phyloP scores from a whole-genome alignment of 2,888 invertebrate genomes.

The Napeogenes inachia region DNA sequence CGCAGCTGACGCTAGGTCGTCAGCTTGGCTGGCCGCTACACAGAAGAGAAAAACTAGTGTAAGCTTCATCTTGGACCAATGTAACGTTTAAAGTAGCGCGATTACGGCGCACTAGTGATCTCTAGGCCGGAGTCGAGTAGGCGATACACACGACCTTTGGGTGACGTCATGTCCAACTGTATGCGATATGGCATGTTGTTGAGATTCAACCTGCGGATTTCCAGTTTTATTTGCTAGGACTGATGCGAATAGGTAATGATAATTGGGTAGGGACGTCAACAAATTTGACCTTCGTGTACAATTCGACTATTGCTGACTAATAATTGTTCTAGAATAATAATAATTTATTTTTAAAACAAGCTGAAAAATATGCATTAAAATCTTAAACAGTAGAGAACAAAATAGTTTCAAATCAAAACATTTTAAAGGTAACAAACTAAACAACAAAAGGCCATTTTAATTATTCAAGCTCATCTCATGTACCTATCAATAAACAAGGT shows the following conservation, averaged over 20 bases:
- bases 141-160: constrained; percentile 66
- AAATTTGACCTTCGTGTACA: constrained; percentile 48
- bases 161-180: constrained; percentile 62
- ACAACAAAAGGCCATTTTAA: too few species aligned
- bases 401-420: too few species aligned
- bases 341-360: too few species aligned
- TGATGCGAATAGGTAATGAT: constrained; percentile 38
- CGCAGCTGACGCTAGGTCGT: constrained; percentile 63
- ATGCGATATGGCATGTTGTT: constrained; percentile 53
- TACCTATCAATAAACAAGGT: too few species aligned
- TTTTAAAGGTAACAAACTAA: too few species aligned
- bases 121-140: constrained; percentile 46
- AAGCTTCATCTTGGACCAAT: constrained; percentile 54
- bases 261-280: constrained; percentile 38
- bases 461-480: too few species aligned
- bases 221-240: constrained; percentile 58
- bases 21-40: constrained; percentile 51
- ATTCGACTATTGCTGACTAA: constrained; percentile 8
- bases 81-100: constrained; percentile 58
- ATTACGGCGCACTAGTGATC: constrained; percentile 69
- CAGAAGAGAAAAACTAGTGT: constrained; percentile 49
- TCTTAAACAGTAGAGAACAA: too few species aligned
- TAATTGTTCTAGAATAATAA: too few species aligned
- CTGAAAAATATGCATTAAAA: too few species aligned
- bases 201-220: constrained; percentile 56